Evolutionary conservation across 1,140 invertebrate species (phyloP).

Genomic region (Drosophila trapezifrons): DNA sequence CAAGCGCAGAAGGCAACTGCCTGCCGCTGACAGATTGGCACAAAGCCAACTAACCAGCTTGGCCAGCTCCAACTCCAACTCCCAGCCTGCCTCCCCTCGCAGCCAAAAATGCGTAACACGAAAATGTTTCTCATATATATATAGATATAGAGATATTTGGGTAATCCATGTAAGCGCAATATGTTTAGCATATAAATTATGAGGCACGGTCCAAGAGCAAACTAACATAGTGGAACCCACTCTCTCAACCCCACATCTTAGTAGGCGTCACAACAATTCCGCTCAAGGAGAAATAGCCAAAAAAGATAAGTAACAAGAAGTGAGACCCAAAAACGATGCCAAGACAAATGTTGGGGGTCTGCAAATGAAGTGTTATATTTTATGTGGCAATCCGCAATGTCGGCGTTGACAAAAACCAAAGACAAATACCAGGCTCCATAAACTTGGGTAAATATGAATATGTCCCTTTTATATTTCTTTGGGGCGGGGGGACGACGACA

Average conservation of each 20-base stretch:
- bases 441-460: constrained; percentile 81
- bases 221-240: constrained; percentile 21
- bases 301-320: constrained; percentile 11
- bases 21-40: constrained; percentile 10
- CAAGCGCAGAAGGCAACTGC: neutral
- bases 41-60: constrained; percentile 11
- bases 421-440: constrained; percentile 68
- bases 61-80: too few species aligned
- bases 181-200: constrained; percentile 82
- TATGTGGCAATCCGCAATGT: constrained; percentile 69
- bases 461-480: constrained; percentile 34
- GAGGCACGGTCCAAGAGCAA: constrained; percentile 39
- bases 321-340: constrained; percentile 9
- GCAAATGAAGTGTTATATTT: constrained; percentile 81
- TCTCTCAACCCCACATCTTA: constrained; percentile 6
- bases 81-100: constrained; percentile 11
- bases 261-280: constrained; percentile 65
- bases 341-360: constrained; percentile 36
- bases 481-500: too few species aligned
- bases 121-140: neutral
- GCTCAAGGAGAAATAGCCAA: constrained; percentile 37
- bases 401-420: constrained; percentile 52
- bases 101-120: constrained; percentile 40
- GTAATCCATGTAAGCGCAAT: constrained; percentile 74
- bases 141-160: constrained; percentile 42